phyloP scores from a whole-genome alignment of 2,888 invertebrate genomes.

The Tenthredo livida region DNA sequence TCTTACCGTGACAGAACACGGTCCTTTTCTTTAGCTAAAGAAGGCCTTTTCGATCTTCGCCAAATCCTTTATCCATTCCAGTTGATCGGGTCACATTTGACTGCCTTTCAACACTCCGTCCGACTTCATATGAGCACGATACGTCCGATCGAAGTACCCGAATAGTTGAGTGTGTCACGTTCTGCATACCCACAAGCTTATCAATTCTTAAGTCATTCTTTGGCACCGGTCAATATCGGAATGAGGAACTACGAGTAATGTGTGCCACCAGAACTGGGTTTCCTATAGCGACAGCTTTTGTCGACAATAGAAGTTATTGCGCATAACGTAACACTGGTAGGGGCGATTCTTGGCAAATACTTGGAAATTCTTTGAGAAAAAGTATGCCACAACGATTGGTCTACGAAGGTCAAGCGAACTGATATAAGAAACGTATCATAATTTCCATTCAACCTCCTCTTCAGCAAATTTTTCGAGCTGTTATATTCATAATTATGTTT shows the following conservation, averaged over 20 bases:
- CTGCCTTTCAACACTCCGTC: constrained; percentile 12
- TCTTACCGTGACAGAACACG: constrained; percentile 13
- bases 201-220: constrained; percentile 12
- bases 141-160: constrained; percentile 26
- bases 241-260: not conserved
- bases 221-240: constrained; percentile 21
- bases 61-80: constrained; percentile 16
- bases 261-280: not conserved
- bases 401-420: not conserved
- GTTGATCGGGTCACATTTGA: constrained; percentile 29
- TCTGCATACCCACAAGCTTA: not conserved
- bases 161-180: constrained; percentile 19
- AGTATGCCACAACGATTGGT: not conserved
- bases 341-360: constrained; percentile 33
- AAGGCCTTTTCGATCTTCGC: constrained; percentile 13
- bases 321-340: constrained; percentile 24
- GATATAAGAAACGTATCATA: not conserved
- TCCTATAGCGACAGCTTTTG: not conserved
- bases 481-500: not conserved
- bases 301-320: constrained; percentile 19
- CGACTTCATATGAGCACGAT: constrained; percentile 13
- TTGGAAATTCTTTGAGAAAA: not conserved
- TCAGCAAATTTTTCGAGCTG: not conserved
- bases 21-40: not conserved
- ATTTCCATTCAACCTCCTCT: not conserved